Conservation (phyloP, 2,888 invertebrate genomes). For the Deladenus siricidicola region DNA sequence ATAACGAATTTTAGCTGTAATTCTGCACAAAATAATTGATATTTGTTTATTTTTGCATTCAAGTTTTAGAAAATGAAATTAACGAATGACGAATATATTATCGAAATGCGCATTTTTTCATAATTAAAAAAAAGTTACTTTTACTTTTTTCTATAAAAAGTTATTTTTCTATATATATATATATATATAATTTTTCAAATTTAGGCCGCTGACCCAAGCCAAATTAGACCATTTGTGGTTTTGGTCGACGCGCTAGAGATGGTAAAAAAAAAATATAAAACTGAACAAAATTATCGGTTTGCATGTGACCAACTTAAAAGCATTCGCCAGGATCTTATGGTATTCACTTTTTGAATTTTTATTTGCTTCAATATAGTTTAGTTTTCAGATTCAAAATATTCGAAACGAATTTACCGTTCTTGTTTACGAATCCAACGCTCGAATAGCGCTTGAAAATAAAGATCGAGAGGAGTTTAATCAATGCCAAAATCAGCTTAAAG, state of each 20-base stretch:
- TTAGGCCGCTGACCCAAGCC: slow-evolving; percentile 79
- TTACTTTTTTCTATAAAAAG: not conserved
- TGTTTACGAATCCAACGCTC: slow-evolving; percentile 96
- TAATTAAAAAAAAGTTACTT: too few species aligned
- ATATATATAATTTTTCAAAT: slow-evolving; percentile 26
- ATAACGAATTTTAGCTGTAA: too few species aligned
- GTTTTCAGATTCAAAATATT: slow-evolving; percentile 78
- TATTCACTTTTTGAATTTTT: slow-evolving; percentile 55
- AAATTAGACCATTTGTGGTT: slow-evolving; percentile 78
- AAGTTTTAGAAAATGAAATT: too few species aligned
- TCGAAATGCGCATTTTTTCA: too few species aligned
- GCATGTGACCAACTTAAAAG: slow-evolving; percentile 97
- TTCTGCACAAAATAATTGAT: too few species aligned
- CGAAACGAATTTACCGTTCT: slow-evolving; percentile 87
- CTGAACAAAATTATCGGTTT: slow-evolving; percentile 83
- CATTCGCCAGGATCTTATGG: slow-evolving; percentile 93
- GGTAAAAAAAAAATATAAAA: slow-evolving; percentile 81
- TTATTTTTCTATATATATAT: too few species aligned
- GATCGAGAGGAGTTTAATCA: slow-evolving; percentile 99
- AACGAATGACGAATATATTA: too few species aligned
- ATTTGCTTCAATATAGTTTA: slow-evolving; percentile 4
- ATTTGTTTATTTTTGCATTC: too few species aligned
- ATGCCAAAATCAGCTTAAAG: slow-evolving; percentile 93
- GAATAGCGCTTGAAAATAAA: slow-evolving; percentile 89
- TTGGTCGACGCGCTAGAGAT: slow-evolving; percentile 74